Evolutionary conservation across 2,888 invertebrate genomes (phyloP).

Genomic region (Zygogramma bicolorata): DNA sequence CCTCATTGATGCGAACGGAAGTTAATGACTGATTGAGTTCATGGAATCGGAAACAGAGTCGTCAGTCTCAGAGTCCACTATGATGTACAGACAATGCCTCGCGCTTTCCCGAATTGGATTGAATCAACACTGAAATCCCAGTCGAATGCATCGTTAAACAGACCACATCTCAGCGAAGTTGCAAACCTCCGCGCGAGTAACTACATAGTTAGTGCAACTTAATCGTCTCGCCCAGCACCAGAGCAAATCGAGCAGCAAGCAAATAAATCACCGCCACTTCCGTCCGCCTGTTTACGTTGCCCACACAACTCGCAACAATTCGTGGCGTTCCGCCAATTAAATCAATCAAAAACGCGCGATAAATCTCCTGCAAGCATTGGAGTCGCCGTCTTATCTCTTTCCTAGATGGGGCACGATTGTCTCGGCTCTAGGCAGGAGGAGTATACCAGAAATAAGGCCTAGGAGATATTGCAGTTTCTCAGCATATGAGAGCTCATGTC

Average conservation of each 20-base stretch:
- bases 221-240: too few species aligned
- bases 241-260: background rate
- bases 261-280: constrained; percentile 2
- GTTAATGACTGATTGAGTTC: too few species aligned
- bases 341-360: constrained; percentile 7
- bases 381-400: background rate
- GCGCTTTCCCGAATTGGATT: too few species aligned
- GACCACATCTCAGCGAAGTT: background rate
- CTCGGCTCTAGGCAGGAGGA: background rate
- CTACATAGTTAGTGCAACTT: background rate
- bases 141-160: background rate
- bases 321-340: constrained; percentile 11
- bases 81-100: too few species aligned
- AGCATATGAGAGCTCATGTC: too few species aligned
- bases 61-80: too few species aligned
- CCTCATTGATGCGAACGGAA: too few species aligned
- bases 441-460: background rate
- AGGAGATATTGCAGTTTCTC: too few species aligned
- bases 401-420: background rate
- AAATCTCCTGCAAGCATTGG: background rate
- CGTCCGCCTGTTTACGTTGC: background rate
- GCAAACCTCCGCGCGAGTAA: background rate
- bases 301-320: background rate
- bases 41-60: too few species aligned
- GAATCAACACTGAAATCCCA: background rate